Evolutionary conservation across 1,140 invertebrate genomes (phyloP).

Genomic region (Rhyzopertha dominica): DNA sequence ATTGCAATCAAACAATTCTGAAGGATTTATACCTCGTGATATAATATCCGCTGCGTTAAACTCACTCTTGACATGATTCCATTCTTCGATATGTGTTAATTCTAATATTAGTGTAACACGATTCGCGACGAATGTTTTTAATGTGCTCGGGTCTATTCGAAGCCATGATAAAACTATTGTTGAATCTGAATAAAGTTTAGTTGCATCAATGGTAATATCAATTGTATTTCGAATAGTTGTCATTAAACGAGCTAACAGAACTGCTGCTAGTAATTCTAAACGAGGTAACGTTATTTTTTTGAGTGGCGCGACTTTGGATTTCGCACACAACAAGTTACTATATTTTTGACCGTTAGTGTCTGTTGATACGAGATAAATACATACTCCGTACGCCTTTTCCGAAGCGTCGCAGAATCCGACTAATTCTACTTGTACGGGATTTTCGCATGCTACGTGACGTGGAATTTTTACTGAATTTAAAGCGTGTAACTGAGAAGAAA

Average conservation of each 20-base stretch:
- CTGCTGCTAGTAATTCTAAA: constrained; percentile 26
- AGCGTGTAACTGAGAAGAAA: constrained; percentile 7
- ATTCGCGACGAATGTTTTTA: constrained; percentile 40
- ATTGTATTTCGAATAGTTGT: constrained; percentile 15
- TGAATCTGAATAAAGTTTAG: constrained; percentile 44
- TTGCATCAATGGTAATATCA: constrained; percentile 12
- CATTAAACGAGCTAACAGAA: constrained; percentile 19
- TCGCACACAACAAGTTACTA: constrained; percentile 27
- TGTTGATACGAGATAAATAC: constrained; percentile 29
- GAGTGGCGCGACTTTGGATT: constrained; percentile 34
- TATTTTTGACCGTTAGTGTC: constrained; percentile 11
- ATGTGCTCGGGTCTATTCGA: constrained; percentile 18
- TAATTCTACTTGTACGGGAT: constrained; percentile 14
- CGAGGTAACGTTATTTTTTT: constrained; percentile 35
- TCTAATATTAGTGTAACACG: constrained; percentile 40
- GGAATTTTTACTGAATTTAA: constrained; percentile 8
- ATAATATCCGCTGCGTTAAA: constrained; percentile 46
- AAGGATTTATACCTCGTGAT: constrained; percentile 39
- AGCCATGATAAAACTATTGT: constrained; percentile 40
- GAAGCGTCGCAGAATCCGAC: constrained; percentile 39
- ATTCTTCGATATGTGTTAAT: constrained; percentile 25
- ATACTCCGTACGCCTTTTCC: constrained; percentile 35
- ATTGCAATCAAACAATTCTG: constrained; percentile 20
- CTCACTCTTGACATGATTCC: constrained; percentile 38
- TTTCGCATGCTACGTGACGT: too few species aligned